phyloP scores from a whole-genome alignment of 2,797 vertebrate genomes.

The Acanthornis magna region DNA sequence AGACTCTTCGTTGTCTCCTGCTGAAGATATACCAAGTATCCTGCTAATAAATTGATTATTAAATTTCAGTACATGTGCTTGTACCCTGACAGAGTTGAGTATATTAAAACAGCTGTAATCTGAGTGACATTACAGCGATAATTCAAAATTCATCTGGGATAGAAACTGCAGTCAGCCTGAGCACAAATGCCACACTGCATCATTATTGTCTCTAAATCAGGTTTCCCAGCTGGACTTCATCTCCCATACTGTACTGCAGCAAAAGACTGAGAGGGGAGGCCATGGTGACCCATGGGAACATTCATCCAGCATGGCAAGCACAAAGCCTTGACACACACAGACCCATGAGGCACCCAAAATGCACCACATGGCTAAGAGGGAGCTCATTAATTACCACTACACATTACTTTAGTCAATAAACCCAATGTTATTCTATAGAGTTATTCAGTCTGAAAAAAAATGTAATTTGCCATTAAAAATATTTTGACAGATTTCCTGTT shows the following conservation, averaged over 20 bases:
- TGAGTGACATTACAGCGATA: not conserved
- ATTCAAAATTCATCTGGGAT: not conserved
- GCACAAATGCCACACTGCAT: not conserved
- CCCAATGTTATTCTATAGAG: not conserved
- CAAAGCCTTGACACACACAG: not conserved
- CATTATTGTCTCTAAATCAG: not conserved
- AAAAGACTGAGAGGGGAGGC: not conserved
- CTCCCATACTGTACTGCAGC: not conserved
- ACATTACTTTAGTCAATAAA: not conserved
- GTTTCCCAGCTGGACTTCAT: not conserved
- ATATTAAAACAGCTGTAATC: not conserved
- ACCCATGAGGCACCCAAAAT: not conserved
- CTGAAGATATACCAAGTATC: not conserved
- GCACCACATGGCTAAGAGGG: not conserved
- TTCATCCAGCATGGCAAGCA: not conserved
- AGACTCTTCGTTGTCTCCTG: not conserved
- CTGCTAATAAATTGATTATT: not conserved
- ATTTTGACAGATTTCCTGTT: slow-evolving; percentile 43
- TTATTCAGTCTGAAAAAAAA: not conserved
- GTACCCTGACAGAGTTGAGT: not conserved
- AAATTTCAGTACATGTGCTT: not conserved
- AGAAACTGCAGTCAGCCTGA: not conserved
- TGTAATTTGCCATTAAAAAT: slow-evolving; percentile 31
- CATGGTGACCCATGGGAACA: not conserved
- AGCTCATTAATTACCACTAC: not conserved